phyloP scores from a whole-genome alignment of 2,888 invertebrate species.

The Leptopterna dolabrata region DNA sequence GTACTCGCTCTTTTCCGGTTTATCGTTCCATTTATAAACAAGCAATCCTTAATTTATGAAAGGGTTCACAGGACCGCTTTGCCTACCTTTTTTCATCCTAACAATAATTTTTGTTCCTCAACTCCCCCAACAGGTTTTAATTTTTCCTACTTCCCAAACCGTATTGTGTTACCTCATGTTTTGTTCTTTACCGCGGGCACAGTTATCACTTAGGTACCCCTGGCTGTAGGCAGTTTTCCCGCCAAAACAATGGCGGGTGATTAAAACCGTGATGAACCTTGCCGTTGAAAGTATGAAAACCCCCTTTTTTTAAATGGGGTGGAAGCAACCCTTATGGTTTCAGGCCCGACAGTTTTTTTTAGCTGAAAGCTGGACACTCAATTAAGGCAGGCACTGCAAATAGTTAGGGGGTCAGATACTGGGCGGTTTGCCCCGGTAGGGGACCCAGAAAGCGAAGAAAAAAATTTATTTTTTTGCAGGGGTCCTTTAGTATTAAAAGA shows the following conservation, averaged over 20 bases:
- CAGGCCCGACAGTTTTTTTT: not conserved
- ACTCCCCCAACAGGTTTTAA: not conserved
- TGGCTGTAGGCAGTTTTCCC: slow-evolving; percentile 14
- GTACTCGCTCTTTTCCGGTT: not conserved
- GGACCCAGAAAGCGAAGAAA: not conserved
- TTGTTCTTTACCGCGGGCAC: slow-evolving; percentile 8
- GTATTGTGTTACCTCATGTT: slow-evolving; percentile 26
- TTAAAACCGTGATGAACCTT: slow-evolving; percentile 31
- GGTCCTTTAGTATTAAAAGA: slow-evolving; percentile 14
- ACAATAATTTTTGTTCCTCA: not conserved
- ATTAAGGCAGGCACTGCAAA: not conserved
- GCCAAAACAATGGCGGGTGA: slow-evolving; percentile 28
- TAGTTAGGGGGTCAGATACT: not conserved
- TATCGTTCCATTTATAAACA: slow-evolving; percentile 22
- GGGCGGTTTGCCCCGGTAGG: not conserved
- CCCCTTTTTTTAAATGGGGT: not conserved
- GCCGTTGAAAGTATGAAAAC: not conserved
- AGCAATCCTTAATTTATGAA: slow-evolving; percentile 2
- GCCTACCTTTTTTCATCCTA: not conserved
- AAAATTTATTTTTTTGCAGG: not conserved
- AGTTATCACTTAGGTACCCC: slow-evolving; percentile 36
- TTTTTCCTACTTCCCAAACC: slow-evolving; percentile 3
- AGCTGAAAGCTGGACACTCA: slow-evolving; percentile 19
- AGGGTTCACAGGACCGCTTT: not conserved
- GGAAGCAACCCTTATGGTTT: not conserved